A percentile compares a stretch with the other conserved stretches of the same genome.
Conservation (phyloP, 2,888 invertebrate species). For the Andricus curvator region DNA sequence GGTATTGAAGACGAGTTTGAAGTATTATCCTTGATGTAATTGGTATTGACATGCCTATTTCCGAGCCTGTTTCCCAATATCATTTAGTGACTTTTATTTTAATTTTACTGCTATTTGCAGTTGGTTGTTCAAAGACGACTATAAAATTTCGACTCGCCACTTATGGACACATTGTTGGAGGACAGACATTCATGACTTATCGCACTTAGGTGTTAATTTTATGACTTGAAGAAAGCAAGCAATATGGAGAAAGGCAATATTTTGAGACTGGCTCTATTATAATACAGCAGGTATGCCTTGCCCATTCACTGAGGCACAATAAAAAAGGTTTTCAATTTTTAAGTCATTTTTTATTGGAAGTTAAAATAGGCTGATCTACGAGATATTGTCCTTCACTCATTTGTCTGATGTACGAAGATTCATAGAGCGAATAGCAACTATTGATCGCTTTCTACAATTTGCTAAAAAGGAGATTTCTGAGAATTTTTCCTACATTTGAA, state of each 20-base stretch:
- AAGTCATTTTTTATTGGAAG: not conserved
- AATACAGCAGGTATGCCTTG: too few species aligned
- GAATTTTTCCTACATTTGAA: too few species aligned
- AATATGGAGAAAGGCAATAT: conserved; percentile 23
- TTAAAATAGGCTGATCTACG: not conserved
- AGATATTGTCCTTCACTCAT: not conserved
- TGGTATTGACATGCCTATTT: not conserved
- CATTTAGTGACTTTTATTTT: conserved; percentile 12
- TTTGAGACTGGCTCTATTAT: conserved; percentile 5
- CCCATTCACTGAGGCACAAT: not conserved
- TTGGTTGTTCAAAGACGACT: conserved; percentile 1
- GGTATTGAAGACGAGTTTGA: not conserved
- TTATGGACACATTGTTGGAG: conserved; percentile 11
- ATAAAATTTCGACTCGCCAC: conserved; percentile 14
- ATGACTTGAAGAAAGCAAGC: conserved; percentile 31
- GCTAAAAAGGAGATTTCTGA: too few species aligned
- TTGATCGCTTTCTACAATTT: too few species aligned
- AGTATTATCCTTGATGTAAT: not conserved
- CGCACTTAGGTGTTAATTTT: conserved; percentile 30
- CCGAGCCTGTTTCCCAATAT: not conserved
- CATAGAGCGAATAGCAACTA: too few species aligned
- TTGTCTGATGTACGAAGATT: too few species aligned
- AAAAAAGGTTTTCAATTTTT: not conserved
- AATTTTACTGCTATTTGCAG: conserved; percentile 12
- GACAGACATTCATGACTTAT: conserved; percentile 1